Percentiles rank a stretch among this genome's conserved stretches.
Evolutionary conservation across 2,888 invertebrate genomes (phyloP).

Genomic region (Chrysolina americana): DNA sequence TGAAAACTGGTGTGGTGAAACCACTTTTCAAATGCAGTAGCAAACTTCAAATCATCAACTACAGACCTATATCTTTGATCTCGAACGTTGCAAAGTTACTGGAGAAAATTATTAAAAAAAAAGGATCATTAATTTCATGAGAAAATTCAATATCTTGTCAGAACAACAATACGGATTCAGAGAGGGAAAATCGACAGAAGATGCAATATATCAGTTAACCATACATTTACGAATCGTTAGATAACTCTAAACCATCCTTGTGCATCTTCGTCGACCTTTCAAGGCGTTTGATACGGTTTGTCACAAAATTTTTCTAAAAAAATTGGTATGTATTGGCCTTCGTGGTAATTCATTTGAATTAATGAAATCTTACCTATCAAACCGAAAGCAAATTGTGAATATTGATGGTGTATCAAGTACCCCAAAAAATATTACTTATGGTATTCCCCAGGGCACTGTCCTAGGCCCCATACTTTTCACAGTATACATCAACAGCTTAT

Average conservation of each 20-base stretch:
- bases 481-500: conserved; percentile 10
- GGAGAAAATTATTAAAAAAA: background rate
- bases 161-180: conserved; percentile 23
- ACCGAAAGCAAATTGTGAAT: conserved; percentile 1
- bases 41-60: background rate
- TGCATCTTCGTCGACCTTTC: conserved; percentile 20
- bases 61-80: background rate
- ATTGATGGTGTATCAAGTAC: background rate
- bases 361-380: background rate
- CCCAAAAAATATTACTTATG: background rate
- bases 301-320: background rate
- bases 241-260: background rate
- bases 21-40: too few species aligned
- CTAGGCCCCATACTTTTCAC: conserved; percentile 5
- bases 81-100: background rate
- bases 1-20: background rate
- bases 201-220: background rate
- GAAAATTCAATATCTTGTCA: conserved; percentile 16
- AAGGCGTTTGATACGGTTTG: conserved; percentile 16
- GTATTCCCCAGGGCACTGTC: conserved; percentile 11
- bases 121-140: background rate
- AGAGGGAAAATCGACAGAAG: background rate
- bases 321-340: background rate
- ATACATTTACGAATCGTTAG: background rate
- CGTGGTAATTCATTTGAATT: background rate